Evolutionary conservation across 2,888 invertebrate species (phyloP).

Genomic region (Agriopis aurantiaria): DNA sequence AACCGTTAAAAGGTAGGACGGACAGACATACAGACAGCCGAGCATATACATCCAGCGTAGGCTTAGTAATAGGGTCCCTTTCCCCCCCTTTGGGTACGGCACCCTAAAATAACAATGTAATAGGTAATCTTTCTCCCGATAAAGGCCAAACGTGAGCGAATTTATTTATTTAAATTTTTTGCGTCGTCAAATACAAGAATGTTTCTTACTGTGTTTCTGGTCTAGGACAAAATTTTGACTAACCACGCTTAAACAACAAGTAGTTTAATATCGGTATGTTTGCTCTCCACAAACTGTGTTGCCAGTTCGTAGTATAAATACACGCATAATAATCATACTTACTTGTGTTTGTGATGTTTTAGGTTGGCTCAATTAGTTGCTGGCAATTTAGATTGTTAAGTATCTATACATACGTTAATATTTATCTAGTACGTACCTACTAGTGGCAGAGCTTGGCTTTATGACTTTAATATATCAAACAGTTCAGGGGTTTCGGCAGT

Average conservation of each 20-base stretch:
- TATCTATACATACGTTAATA: not conserved
- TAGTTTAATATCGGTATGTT: slow-evolving; percentile 16
- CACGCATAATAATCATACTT: slow-evolving; percentile 9
- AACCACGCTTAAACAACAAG: slow-evolving; percentile 4
- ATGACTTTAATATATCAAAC: too few species aligned
- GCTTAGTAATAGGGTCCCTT: too few species aligned
- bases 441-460: too few species aligned
- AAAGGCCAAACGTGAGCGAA: too few species aligned
- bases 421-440: not conserved
- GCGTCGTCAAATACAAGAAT: not conserved
- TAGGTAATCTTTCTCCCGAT: too few species aligned
- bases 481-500: too few species aligned
- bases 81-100: too few species aligned
- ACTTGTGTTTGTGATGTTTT: slow-evolving; percentile 14
- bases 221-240: not conserved
- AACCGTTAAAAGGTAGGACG: too few species aligned
- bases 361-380: slow-evolving; percentile 8
- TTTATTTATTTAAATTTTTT: too few species aligned
- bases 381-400: slow-evolving; percentile 6
- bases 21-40: too few species aligned
- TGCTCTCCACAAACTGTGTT: slow-evolving; percentile 15
- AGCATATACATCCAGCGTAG: too few species aligned
- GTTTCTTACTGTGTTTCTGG: not conserved
- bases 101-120: too few species aligned
- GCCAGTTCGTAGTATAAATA: slow-evolving; percentile 6